Evolutionary conservation across 37 sponge, comb jelly and placozoan genomes (phyloP).

Genomic region (Ianthella basta): DNA sequence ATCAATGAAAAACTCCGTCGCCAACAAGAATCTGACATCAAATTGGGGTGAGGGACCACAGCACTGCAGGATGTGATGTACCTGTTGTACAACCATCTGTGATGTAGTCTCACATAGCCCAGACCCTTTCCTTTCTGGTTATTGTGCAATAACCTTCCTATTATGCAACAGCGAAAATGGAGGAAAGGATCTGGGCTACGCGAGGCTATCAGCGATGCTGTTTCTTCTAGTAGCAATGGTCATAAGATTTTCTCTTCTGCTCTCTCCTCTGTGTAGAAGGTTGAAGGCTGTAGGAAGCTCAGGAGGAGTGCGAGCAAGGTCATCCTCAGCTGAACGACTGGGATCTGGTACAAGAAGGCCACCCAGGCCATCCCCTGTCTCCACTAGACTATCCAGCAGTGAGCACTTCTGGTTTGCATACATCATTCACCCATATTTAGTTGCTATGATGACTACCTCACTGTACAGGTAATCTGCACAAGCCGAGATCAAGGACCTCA

Average conservation of each 20-base stretch:
- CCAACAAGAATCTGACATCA: slow-evolving; percentile 51
- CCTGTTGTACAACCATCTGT: too few species aligned
- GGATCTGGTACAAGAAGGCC: neutral
- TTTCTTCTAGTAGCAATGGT: too few species aligned
- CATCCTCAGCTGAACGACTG: slow-evolving; percentile 61
- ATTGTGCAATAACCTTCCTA: too few species aligned
- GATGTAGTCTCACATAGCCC: too few species aligned
- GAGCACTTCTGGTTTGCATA: neutral
- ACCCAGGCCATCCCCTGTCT: slow-evolving; percentile 14
- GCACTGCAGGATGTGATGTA: too few species aligned
- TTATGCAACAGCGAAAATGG: too few species aligned
- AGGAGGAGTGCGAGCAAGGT: slow-evolving; percentile 49
- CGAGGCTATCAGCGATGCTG: too few species aligned
- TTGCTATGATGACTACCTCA: too few species aligned
- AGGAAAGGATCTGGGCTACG: too few species aligned
- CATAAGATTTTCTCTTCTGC: too few species aligned
- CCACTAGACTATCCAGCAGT: neutral
- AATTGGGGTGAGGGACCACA: slow-evolving; percentile 33
- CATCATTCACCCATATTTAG: neutral
- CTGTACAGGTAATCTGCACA: neutral
- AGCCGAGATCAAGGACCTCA: slow-evolving; percentile 22
- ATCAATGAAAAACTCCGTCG: slow-evolving; percentile 57
- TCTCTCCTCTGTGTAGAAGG: neutral
- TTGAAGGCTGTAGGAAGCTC: neutral
- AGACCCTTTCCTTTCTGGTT: too few species aligned